phyloP scores from a whole-genome alignment of 2,113 vertebrate species.

The Falcunculus frontatus region DNA sequence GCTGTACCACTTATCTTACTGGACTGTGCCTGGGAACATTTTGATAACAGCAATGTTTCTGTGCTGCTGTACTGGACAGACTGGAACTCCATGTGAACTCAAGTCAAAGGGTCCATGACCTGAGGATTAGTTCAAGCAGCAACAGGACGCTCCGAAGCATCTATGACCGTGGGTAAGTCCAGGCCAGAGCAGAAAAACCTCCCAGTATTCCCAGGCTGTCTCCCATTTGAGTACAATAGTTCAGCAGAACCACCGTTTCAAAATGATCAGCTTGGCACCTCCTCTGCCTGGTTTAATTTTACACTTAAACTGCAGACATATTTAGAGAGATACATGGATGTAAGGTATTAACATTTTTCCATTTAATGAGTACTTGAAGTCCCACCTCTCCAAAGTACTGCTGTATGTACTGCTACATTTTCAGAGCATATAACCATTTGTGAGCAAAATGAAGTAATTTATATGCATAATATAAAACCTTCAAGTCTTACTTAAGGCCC shows the following conservation, averaged over 20 bases:
- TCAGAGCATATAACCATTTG: background rate
- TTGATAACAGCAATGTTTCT: background rate
- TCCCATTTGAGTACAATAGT: background rate
- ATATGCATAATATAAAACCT: background rate
- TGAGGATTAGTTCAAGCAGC: background rate
- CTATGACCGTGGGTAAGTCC: accelerated
- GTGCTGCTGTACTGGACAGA: background rate
- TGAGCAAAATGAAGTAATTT: background rate
- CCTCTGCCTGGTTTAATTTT: background rate
- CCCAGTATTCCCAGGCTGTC: background rate
- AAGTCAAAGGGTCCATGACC: background rate
- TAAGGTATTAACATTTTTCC: background rate
- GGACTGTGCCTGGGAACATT: background rate
- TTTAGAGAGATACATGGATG: background rate
- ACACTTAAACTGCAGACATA: background rate
- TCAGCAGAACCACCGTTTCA: background rate
- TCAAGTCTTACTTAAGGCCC: background rate
- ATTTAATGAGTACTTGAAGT: background rate
- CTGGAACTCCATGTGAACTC: background rate
- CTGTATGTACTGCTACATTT: background rate
- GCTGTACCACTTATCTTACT: background rate
- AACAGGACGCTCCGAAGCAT: accelerated
- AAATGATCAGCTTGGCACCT: background rate
- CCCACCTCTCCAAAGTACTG: background rate
- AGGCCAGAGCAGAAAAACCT: background rate